Percentiles rank a stretch among this genome's conserved stretches.
Evolutionary conservation across 2,797 vertebrate species (phyloP).

Genomic region (Hypotaenidia okinawae): DNA sequence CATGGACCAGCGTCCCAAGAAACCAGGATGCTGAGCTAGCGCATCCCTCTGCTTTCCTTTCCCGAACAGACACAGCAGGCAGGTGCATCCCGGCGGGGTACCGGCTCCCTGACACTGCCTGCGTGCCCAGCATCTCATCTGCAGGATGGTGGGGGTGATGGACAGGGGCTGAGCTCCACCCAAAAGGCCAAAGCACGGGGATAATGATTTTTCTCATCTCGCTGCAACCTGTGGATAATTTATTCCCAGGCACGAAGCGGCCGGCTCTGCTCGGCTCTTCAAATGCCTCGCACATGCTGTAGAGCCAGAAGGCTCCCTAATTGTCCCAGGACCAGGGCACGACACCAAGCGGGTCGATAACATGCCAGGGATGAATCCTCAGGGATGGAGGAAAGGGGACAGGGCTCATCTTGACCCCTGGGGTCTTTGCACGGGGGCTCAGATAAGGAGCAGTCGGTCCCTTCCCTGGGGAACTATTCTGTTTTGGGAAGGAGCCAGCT

Average conservation of each 20-base stretch:
- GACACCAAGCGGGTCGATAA: neutral
- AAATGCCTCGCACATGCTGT: neutral
- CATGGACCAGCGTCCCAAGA: neutral
- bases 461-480: neutral
- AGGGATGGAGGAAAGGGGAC: neutral
- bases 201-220: neutral
- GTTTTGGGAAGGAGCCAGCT: neutral
- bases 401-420: neutral
- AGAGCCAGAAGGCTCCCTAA: neutral
- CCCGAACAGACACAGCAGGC: neutral
- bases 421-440: neutral
- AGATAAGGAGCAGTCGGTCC: neutral
- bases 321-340: neutral
- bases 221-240: neutral
- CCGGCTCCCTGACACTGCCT: neutral
- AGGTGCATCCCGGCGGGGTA: accelerated
- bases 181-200: accelerated
- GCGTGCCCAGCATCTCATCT: neutral
- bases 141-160: neutral
- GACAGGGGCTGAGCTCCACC: neutral
- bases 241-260: conserved; percentile 24
- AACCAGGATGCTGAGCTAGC: accelerated
- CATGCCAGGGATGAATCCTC: accelerated
- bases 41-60: neutral
- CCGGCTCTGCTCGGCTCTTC: neutral